Base-by-base conservation (phyloP, 2,888 invertebrate genomes). In the Melanotus villosus region DNA sequence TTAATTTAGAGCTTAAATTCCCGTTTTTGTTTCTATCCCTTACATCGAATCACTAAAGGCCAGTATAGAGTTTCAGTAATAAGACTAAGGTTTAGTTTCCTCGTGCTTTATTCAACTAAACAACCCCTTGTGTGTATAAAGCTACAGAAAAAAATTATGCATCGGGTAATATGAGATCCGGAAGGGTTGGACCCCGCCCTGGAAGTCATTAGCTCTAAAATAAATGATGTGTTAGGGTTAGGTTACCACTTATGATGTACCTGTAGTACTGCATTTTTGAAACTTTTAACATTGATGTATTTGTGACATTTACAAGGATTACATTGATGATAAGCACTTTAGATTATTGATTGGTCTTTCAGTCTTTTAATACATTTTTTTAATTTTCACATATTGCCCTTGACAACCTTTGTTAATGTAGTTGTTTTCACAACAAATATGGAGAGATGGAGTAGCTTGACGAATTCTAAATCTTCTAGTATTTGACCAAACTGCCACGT, bases 111-210 rank as follows among this genome's bases (percentile, higher is more conserved):
- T 32, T 52, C 52, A 52, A 12, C 16, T n/a, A n/a, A 6, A 14
- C 50, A 23, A 30, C 50, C 52, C 52, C 47, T 47, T 16, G 5
- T 18, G 10, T 18, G n/a, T 34, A 4, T 18, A 32, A 32, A 52
- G 23, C 32, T 23, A n/a, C n/a, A n/a, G n/a, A 26, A 58, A 65
- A 65, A 57, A 66, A 67, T 54, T 47, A 66, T 50, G 59, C 34
- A 60, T 21, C 16, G 32, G 12, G 68, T 68, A 68, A 68, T 57
- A 68, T 30, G 63, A 68, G 41, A 45, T 19, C 12, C 30, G 47
- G 62, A 63, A 57, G 68, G 68, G 68, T 62, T 57, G 57, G 41
- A 7, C 52, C 45, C 45, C 34, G 26, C 14, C 26, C 34, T 58
- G 62, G 26, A 63, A 57, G 56, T 63, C 63, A 62, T 66, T 66